These are phyloP conservation scores for Aphelenchoides avenae DNA, from an alignment of 1,140 invertebrate species.

Conservation along the genomic window DNA sequence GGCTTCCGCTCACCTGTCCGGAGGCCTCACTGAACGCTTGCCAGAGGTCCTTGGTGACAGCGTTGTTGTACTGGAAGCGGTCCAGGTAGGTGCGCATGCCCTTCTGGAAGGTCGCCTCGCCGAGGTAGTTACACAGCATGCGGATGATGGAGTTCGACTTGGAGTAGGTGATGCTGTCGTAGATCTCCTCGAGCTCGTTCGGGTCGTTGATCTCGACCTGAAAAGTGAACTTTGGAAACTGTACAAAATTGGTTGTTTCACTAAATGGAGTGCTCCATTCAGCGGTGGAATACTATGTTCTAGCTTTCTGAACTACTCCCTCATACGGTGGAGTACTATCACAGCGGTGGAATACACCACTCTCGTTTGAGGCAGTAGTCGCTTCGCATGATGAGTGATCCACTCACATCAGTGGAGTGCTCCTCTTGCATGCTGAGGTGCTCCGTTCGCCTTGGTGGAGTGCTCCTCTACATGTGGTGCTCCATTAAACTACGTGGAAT, in stretches of 20 bases:
- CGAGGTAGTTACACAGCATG: constrained; percentile 93
- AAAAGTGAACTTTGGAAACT: no score
- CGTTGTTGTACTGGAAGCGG: constrained; percentile 80
- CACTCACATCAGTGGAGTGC: no score
- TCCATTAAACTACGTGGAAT: no score
- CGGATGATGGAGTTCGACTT: constrained; percentile 75
- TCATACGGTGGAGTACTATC: no score
- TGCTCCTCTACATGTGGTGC: constrained; percentile 48
- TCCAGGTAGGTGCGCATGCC: constrained; percentile 89
- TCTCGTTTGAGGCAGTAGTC: no score
- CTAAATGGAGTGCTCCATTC: no score
- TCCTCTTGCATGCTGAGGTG: no score
- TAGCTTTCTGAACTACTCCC: no score
- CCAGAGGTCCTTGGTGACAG: constrained; percentile 91
- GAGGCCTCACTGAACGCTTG: constrained; percentile 79
- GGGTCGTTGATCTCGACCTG: constrained; percentile 60
- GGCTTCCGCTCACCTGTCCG: constrained; percentile 70
- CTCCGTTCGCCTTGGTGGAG: constrained; percentile 8
- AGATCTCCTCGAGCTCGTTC: constrained; percentile 47
- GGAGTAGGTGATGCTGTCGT: constrained; percentile 63
- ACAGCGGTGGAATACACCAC: no score
- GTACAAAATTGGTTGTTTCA: no score
- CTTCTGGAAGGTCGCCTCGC: constrained; percentile 81
- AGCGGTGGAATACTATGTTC: no score
- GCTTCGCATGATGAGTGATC: no score